Conservation (phyloP, 23 tunicate genomes). For the Styela plicata region DNA sequence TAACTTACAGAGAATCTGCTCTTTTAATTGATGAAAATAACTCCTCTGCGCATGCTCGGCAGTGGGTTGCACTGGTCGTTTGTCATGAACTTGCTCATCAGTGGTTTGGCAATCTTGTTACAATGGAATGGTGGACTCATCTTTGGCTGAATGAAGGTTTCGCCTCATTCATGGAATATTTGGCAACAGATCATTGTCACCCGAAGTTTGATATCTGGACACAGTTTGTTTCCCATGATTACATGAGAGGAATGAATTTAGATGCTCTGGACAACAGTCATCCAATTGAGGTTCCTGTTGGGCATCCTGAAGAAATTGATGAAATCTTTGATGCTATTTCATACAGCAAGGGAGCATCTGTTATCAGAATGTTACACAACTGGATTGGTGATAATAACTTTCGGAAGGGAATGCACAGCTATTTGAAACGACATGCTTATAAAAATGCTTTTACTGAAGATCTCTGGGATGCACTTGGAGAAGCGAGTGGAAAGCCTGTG, state of each 20-base stretch:
- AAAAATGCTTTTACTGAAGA: slow-evolving; percentile 98
- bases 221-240: slow-evolving; percentile 84
- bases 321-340: slow-evolving; percentile 98
- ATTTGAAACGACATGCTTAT: slow-evolving; percentile 83
- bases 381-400: slow-evolving; percentile 98
- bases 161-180: slow-evolving; percentile 97
- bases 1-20: slow-evolving; percentile 95
- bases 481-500: slow-evolving; percentile 94
- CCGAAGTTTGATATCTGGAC: slow-evolving; percentile 95
- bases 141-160: slow-evolving; percentile 99
- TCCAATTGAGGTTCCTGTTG: slow-evolving; percentile 94
- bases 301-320: slow-evolving; percentile 96
- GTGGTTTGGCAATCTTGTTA: slow-evolving; percentile 99
- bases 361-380: slow-evolving; percentile 88
- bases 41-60: slow-evolving; percentile 84
- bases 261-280: slow-evolving; percentile 98
- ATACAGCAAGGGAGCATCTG: slow-evolving; percentile 96
- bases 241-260: slow-evolving; percentile 77
- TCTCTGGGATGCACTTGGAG: slow-evolving; percentile 89
- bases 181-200: slow-evolving; percentile 85
- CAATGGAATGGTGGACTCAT: slow-evolving; percentile 99
- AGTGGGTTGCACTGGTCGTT: slow-evolving; percentile 97
- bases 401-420: slow-evolving; percentile 83
- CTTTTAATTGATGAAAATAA: slow-evolving; percentile 73
- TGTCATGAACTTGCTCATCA: slow-evolving; percentile 99